These are phyloP conservation scores for Cheilosia urbana DNA, from an alignment of 2,888 invertebrate genomes.

Conservation along the genomic window DNA sequence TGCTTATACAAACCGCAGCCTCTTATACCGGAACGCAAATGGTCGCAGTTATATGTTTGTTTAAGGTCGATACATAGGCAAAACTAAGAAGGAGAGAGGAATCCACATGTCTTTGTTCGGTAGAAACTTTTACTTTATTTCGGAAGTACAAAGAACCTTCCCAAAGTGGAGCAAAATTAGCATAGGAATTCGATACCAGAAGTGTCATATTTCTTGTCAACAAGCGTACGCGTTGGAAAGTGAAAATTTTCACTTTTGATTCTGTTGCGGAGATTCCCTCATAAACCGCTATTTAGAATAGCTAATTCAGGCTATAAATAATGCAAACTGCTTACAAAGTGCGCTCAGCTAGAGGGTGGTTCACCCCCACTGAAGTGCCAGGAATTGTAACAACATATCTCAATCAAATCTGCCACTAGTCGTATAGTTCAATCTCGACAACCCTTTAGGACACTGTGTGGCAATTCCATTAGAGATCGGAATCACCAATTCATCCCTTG, in stretches of 20 bases:
- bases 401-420: constrained; percentile 48
- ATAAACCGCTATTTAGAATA: constrained; percentile 10
- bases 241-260: constrained; percentile 67
- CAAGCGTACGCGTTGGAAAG: constrained; percentile 45
- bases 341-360: constrained; percentile 37
- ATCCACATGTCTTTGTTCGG: constrained; percentile 9
- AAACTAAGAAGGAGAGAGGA: constrained; percentile 20
- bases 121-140: constrained; percentile 65
- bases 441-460: constrained; percentile 30
- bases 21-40: constrained; percentile 30
- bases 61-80: constrained; percentile 27
- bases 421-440: constrained; percentile 36
- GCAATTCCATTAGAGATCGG: constrained; percentile 57
- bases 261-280: not conserved
- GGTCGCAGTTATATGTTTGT: constrained; percentile 5
- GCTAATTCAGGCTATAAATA: constrained; percentile 22
- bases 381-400: constrained; percentile 42
- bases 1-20: constrained; percentile 36
- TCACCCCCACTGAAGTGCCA: constrained; percentile 34
- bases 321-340: constrained; percentile 28
- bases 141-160: constrained; percentile 53
- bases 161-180: constrained; percentile 62
- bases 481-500: constrained; percentile 48
- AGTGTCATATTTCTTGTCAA: constrained; percentile 41
- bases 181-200: constrained; percentile 52